Percentiles rank a stretch among this genome's conserved stretches.
These are phyloP conservation scores for Corythaeola cristata DNA, from an alignment of 2,113 vertebrate species.

Conservation along the genomic window DNA sequence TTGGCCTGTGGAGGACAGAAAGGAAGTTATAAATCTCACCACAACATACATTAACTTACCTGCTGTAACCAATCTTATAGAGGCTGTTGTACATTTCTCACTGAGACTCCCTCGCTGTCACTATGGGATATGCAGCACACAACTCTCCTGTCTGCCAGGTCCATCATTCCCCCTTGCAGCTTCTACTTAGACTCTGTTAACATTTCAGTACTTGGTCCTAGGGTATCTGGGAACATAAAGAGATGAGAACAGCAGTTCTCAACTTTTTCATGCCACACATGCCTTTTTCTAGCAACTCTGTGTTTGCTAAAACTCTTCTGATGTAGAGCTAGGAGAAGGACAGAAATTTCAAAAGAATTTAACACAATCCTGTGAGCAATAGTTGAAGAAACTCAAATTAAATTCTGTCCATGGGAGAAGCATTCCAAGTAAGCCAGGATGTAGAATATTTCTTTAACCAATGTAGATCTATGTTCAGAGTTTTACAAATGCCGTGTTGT, in stretches of 20 bases:
- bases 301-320: background rate
- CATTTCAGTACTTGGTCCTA: background rate
- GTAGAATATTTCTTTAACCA: background rate
- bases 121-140: no score
- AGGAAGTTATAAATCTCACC: background rate
- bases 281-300: background rate
- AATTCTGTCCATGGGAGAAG: background rate
- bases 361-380: background rate
- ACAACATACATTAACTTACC: background rate
- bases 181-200: background rate
- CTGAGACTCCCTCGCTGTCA: background rate
- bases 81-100: background rate
- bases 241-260: background rate
- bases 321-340: background rate
- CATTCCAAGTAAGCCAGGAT: background rate
- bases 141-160: background rate
- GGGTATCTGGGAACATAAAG: background rate
- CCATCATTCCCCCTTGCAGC: background rate
- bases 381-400: background rate
- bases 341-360: background rate
- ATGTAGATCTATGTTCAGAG: background rate
- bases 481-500: background rate
- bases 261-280: background rate
- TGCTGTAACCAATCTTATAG: background rate
- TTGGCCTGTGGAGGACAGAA: slow-evolving; percentile 71